phyloP scores from a whole-genome alignment of 2,113 vertebrate genomes.

The Tetraodon nigroviridis region DNA sequence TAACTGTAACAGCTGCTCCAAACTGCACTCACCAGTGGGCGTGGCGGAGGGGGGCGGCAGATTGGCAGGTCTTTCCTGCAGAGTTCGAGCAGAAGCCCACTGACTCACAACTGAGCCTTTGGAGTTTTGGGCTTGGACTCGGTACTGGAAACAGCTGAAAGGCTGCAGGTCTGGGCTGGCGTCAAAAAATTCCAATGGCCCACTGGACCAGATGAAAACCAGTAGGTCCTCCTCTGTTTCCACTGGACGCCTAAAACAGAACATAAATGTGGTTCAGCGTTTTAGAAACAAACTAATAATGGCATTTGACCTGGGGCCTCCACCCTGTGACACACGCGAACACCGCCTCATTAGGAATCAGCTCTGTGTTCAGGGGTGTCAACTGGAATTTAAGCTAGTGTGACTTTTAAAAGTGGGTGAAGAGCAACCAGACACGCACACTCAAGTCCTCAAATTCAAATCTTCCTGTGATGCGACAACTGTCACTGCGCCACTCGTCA shows the following conservation, averaged over 20 bases:
- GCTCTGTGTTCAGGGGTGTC: too few species aligned
- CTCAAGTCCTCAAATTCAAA: too few species aligned
- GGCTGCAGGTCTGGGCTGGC: slow-evolving; percentile 73
- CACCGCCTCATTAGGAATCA: too few species aligned
- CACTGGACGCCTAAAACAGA: slow-evolving; percentile 71
- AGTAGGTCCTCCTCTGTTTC: slow-evolving; percentile 76
- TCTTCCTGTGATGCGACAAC: too few species aligned
- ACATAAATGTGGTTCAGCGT: not conserved
- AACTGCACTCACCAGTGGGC: slow-evolving; percentile 64
- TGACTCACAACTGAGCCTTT: slow-evolving; percentile 77
- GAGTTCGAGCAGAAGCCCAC: slow-evolving; percentile 77
- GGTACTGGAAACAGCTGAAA: slow-evolving; percentile 83
- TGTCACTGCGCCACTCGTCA: too few species aligned
- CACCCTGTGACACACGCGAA: too few species aligned
- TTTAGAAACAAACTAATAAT: too few species aligned
- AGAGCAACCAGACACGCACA: too few species aligned
- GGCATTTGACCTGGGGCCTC: too few species aligned
- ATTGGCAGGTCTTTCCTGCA: slow-evolving; percentile 77
- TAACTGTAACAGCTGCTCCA: not conserved
- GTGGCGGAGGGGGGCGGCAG: slow-evolving; percentile 72
- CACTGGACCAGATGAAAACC: slow-evolving; percentile 82
- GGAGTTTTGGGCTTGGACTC: slow-evolving; percentile 76
- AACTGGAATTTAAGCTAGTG: too few species aligned
- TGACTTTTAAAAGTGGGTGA: too few species aligned
- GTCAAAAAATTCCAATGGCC: slow-evolving; percentile 81